Evolutionary conservation across 2,888 invertebrate species (phyloP).

Genomic region (Eilema caniola): DNA sequence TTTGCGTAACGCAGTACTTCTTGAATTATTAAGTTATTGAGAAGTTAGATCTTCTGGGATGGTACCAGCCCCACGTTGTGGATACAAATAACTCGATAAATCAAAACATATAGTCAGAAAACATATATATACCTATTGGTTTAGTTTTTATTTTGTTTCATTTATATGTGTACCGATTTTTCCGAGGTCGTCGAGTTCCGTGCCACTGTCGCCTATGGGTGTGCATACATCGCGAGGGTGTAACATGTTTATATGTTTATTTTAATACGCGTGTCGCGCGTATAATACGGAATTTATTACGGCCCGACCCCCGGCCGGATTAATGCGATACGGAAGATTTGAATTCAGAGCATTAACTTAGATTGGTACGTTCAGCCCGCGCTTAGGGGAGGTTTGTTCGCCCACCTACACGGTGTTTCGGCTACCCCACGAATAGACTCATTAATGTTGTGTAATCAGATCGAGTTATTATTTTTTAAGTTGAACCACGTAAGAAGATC

Average conservation of each 20-base stretch:
- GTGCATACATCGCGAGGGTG: slow-evolving; percentile 73
- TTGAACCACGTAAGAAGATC: neutral
- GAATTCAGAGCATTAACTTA: slow-evolving; percentile 85
- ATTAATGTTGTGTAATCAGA: slow-evolving; percentile 61
- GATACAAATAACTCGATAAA: too few species aligned
- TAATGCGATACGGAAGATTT: slow-evolving; percentile 87
- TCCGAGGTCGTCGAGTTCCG: neutral
- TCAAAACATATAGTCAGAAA: neutral
- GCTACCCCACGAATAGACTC: slow-evolving; percentile 42
- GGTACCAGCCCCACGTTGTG: too few species aligned
- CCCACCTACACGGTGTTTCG: slow-evolving; percentile 18
- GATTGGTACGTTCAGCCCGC: slow-evolving; percentile 76
- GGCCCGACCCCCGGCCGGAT: slow-evolving; percentile 82
- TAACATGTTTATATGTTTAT: slow-evolving; percentile 87
- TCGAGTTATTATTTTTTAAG: neutral
- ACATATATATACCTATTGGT: neutral
- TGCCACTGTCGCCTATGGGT: slow-evolving; percentile 56
- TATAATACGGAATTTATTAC: slow-evolving; percentile 87
- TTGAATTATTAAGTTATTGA: too few species aligned
- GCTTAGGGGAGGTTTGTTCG: slow-evolving; percentile 32
- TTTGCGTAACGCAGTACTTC: too few species aligned
- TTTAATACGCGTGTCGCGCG: slow-evolving; percentile 87
- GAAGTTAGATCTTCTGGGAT: too few species aligned
- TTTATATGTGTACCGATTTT: neutral
- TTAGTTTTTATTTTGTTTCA: neutral